Evolutionary conservation across 2,888 invertebrate species (phyloP).

Genomic region (Lydus trimaculatus): DNA sequence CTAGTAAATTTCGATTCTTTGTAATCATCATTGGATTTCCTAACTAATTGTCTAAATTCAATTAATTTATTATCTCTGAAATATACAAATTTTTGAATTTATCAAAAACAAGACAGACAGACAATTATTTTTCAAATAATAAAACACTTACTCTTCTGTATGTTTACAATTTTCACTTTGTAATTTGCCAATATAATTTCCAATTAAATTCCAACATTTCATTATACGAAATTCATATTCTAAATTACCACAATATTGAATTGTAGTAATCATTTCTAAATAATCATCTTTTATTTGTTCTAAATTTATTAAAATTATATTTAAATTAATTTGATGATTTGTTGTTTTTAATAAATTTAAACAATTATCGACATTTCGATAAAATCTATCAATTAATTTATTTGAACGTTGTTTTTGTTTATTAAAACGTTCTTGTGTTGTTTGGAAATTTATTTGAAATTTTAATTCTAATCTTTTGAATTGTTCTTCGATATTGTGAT

Average conservation of each 20-base stretch:
- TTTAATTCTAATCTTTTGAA: conserved; percentile 13
- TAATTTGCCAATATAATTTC: conserved; percentile 41
- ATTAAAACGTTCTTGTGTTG: conserved; percentile 2
- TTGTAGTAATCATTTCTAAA: conserved; percentile 20
- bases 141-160: conserved; percentile 13
- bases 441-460: conserved; percentile 4
- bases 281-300: conserved; percentile 3
- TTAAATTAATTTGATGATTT: background rate
- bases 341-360: conserved; percentile 11
- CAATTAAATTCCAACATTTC: conserved; percentile 43
- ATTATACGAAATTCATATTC: conserved; percentile 40
- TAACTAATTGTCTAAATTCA: background rate
- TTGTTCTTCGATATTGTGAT: conserved; percentile 36
- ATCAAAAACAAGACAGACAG: background rate
- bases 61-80: background rate
- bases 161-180: conserved; percentile 28
- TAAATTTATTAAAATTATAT: conserved; percentile 7
- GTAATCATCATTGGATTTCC: background rate
- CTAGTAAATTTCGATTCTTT: background rate
- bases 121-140: background rate
- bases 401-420: conserved; percentile 12
- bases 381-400: conserved; percentile 10
- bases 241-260: conserved; percentile 38
- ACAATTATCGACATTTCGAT: background rate
- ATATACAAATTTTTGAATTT: background rate